Evolutionary conservation across 2,113 vertebrate species (phyloP), one percentile per base, ranked within the genome.

Genomic region (Cebidichthys violaceus): DNA sequence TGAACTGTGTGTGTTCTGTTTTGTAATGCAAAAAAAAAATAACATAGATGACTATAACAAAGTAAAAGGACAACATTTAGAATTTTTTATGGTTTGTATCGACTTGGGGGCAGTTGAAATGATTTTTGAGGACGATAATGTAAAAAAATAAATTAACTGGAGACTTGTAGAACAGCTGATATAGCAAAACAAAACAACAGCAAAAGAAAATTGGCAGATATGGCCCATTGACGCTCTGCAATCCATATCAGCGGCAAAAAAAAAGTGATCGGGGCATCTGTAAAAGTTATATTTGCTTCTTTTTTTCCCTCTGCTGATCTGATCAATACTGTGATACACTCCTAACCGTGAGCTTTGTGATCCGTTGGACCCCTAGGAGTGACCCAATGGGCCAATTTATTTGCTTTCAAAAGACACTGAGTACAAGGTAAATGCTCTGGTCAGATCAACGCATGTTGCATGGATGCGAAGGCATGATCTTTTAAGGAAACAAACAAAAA

Each of bases 311-410:
- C 50, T 52, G 50, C 18, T 52, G 50, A 52, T 52, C 50, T 22
- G 50, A 52, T 52, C 50, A 52, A 52, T 22, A 52, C 20, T 8
- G 6, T 20, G 18, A 15, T 50, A 15, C 47, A 18, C 7, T 20
- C 18, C 17, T 20, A 47, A 47, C 17, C 45, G 17, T 20, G 47
- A 50, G 4, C 18, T 47, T 47, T 17, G 45, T 47, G 47, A 50
- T 50, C 41, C 13, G 14, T 43, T 43, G 41, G 41, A 43, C 41
- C 41, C 3, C 13, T 43, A 14, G 43, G 43, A 45, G 43, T 20
- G 50, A 52, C 65, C 68, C 66, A 39, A 4, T 20, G 41, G 73
- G 66, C 57, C 31, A 77, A 81, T 86, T 79, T 76, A 14, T 71
- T 69, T 39, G 60, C 68, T 78, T 41, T 60, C 17, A 43, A 78